Conservation (phyloP, 2,888 invertebrate genomes). For the Cheilosia grossa region DNA sequence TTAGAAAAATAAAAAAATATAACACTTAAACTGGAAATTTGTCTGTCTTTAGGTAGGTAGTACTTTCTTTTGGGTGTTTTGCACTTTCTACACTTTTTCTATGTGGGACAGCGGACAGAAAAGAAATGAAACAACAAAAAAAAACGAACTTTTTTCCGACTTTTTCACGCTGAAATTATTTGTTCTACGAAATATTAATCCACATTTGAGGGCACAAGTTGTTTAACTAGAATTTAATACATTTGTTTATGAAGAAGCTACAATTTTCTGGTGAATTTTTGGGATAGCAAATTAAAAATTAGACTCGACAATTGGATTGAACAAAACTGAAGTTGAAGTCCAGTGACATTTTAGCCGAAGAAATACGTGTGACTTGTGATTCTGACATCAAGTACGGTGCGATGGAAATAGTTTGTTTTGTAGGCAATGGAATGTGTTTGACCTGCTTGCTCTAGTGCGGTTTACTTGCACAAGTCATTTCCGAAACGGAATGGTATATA, state of each 20-base stretch:
- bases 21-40: conserved; percentile 3
- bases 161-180: conserved; percentile 35
- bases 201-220: conserved; percentile 2
- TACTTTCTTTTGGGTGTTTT: conserved; percentile 58
- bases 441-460: conserved; percentile 28
- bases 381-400: conserved; percentile 48
- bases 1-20: background rate
- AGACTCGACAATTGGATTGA: conserved; percentile 59
- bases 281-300: conserved; percentile 26
- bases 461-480: conserved; percentile 19
- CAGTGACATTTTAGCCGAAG: conserved; percentile 65
- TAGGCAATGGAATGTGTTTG: background rate
- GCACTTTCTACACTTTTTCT: conserved; percentile 72
- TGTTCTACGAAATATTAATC: conserved; percentile 5
- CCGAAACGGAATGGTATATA: conserved; percentile 23
- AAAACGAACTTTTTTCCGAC: conserved; percentile 47
- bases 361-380: conserved; percentile 33
- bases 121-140: conserved; percentile 58
- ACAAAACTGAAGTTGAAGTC: conserved; percentile 63
- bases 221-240: conserved; percentile 39
- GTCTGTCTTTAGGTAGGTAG: conserved; percentile 13
- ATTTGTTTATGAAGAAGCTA: conserved; percentile 9
- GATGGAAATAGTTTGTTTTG: conserved; percentile 56
- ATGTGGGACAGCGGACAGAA: conserved; percentile 59
- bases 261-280: conserved; percentile 30